Base-by-base conservation (phyloP, 2,888 invertebrate species). In the Lasius fuliginosus region DNA sequence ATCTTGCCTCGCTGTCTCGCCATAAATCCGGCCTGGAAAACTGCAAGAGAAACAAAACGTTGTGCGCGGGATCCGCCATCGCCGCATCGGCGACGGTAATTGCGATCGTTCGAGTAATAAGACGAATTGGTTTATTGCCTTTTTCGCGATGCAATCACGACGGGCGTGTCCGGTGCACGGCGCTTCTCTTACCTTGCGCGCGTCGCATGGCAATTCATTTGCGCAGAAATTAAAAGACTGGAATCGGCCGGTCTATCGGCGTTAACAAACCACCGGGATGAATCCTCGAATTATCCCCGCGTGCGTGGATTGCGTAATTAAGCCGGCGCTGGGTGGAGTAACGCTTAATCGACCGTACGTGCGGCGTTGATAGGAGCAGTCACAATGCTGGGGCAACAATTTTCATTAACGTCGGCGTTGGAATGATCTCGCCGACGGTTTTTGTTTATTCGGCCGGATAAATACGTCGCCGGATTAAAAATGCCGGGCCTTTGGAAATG, bases 341-440 rank as follows among this genome's bases (percentile, higher is more conserved):
- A 88, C 87, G 86, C 85, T 89, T 88, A 87, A 87, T 89, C 88
- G 90, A 86, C 83, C 83, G 83, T 79, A 85, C 84, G 73, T 56
- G 82, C 82, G 49, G 73, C 79, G 73, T 69, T 75, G 89, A 87
- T 89, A 56, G 82, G 62, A 65, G 18, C 82, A 65, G 64, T 82
- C 84, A 53, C 53, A 84, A 76, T 68, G 65, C 40, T 82, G 75
- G 56, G 56, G 69, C 56, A 64, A 84, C 73, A 87, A 82, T 89
- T 89, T 89, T 86, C 88, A 83, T 56, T 76, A 77, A 46, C 86
- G 87, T 69, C 82, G 77, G 6, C 87, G 89, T 69, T 73, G 84
- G 79, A 84, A 87, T 82, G 85, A 86, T 82, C 84, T 84, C 60
- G 60, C 60, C 73, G 36, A 46, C 60, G 73, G 36, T 60, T 81